Percentiles rank a stretch among this genome's conserved stretches.
Conservation (phyloP, 1,140 invertebrate species). For the Portunus trituberculatus region DNA sequence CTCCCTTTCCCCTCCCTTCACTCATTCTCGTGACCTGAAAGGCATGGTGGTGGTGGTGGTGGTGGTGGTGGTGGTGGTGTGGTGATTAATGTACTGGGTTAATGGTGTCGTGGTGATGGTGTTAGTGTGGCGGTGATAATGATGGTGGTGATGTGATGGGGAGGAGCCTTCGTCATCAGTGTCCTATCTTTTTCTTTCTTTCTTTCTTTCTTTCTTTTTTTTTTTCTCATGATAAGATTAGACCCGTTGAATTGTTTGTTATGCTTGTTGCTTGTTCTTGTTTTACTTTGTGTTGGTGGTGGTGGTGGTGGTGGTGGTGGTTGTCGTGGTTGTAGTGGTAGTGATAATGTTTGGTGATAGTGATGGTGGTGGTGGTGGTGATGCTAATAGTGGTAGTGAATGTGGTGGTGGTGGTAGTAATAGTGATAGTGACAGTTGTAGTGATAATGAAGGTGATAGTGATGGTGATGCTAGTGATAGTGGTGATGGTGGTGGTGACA, state of each 20-base stretch:
- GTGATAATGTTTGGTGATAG: background rate
- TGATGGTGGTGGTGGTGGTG: background rate
- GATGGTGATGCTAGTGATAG: background rate
- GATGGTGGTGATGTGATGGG: background rate
- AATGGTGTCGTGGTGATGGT: background rate
- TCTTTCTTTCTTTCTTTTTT: no score
- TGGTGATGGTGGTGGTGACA: background rate
- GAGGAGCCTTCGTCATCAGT: no score
- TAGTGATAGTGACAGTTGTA: background rate
- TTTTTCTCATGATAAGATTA: background rate
- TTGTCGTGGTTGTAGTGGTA: background rate
- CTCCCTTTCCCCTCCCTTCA: background rate
- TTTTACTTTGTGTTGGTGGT: background rate
- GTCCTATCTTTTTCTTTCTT: no score
- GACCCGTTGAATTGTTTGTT: background rate
- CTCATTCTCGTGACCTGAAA: background rate
- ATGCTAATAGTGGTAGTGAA: no score
- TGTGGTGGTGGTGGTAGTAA: background rate
- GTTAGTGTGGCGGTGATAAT: background rate
- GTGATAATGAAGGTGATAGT: background rate
- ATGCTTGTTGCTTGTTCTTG: background rate
- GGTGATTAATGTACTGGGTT: background rate
- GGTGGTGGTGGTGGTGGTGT: background rate
- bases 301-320: background rate
- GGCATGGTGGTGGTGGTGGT: background rate